Evolutionary conservation across 2,797 vertebrate genomes (phyloP).

Genomic region (Aplochiton taeniatus): DNA sequence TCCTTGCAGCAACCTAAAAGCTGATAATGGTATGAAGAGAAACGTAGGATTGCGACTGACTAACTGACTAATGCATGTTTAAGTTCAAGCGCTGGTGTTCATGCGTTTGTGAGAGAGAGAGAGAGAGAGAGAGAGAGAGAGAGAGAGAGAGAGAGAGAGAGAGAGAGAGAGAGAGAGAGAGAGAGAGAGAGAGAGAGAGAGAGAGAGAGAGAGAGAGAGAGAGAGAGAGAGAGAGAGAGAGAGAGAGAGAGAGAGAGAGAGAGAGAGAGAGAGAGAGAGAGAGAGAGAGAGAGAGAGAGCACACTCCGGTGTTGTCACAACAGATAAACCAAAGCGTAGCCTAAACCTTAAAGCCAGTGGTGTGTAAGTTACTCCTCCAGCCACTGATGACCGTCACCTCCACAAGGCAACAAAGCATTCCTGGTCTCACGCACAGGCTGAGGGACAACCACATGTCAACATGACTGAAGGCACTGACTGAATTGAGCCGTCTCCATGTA

Average conservation of each 20-base stretch:
- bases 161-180: no score
- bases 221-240: no score
- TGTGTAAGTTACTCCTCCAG: neutral
- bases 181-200: no score
- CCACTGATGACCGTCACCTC: conserved; percentile 5
- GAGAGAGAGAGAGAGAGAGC: neutral
- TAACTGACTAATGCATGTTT: no score
- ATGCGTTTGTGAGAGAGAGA: no score
- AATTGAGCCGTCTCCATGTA: conserved; percentile 33
- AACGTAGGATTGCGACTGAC: no score
- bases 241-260: neutral
- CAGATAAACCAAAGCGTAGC: conserved; percentile 30
- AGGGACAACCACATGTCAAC: neutral
- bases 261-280: neutral
- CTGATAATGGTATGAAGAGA: no score
- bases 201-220: no score
- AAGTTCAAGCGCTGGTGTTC: no score
- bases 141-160: no score
- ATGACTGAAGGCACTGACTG: neutral
- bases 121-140: no score
- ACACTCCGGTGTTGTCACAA: conserved; percentile 27
- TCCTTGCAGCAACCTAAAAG: no score
- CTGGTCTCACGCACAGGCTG: neutral
- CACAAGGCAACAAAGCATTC: conserved; percentile 21
- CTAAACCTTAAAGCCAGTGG: neutral